Base-by-base conservation (phyloP, 2,797 vertebrate genomes). In the Sebastes elongatus region DNA sequence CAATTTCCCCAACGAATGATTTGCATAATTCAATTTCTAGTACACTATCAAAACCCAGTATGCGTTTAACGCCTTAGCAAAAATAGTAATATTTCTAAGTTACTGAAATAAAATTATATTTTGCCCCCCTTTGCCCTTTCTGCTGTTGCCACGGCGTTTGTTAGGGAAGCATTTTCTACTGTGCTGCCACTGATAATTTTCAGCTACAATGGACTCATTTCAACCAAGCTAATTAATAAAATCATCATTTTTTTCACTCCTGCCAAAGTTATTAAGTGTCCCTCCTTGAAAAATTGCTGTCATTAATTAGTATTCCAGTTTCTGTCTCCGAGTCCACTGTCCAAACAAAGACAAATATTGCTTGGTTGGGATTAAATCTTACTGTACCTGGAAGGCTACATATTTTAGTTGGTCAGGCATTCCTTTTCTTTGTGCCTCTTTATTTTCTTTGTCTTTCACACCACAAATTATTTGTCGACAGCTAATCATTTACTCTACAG, bases 1-100 rank as follows among this genome's bases (percentile, higher is more conserved):
- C 80, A 90, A 80, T 88, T 84, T 91, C 82, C 79, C 70, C 74
- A 68, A 81, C 67, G 18, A 85, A 86, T 87, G 70, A 89, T 92
- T 92, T 89, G 83, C 89, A 90, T 92, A 89, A 91, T 92, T 92
- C 68, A 86, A 90, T 92, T 92, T 88, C 30, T 80, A 82, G 83
- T 85, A 83, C 74, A 87, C 81, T 86, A 90, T 93, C 88, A 90
- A 89, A 89, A 86, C 61, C 63, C 71, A 84, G 82, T 76, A 56
- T 88, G 78, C 33, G 20, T 90, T 82, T 77, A 88, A 85, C 82
- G 75, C 80, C 77, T 81, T 69, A 74, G 61, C 74, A 83, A 86
- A 87, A 86, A 80, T 78, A 82, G 67, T 57, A 71, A 85, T 87
- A 83, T 84, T 82, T 85, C 76, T 72, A 76, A 72, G 78, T 89